These are phyloP conservation scores for Mesitornis unicolor DNA, from an alignment of 2,113 vertebrate species.

Conservation along the genomic window DNA sequence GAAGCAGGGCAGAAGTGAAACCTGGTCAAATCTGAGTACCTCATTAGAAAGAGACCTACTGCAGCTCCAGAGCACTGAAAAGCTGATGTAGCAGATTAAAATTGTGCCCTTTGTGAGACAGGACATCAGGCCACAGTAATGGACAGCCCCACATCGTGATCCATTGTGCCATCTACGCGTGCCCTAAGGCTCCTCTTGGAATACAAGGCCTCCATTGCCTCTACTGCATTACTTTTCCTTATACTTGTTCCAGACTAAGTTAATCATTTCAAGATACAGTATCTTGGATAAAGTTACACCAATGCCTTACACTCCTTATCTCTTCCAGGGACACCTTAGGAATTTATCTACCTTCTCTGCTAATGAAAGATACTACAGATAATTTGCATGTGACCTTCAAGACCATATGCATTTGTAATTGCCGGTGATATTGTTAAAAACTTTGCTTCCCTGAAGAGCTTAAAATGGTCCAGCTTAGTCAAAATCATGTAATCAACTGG, in stretches of 20 bases:
- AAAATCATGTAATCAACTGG: background rate
- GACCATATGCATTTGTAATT: background rate
- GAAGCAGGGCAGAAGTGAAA: background rate
- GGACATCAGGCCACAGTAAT: background rate
- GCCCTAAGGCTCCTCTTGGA: background rate
- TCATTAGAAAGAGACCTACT: background rate
- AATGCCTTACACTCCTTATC: background rate
- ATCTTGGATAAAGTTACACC: background rate
- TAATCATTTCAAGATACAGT: background rate
- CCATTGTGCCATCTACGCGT: background rate
- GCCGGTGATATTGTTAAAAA: background rate
- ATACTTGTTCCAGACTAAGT: background rate
- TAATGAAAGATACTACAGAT: background rate
- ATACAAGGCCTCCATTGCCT: background rate
- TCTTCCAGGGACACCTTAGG: background rate
- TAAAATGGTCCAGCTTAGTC: background rate
- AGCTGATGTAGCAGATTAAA: background rate
- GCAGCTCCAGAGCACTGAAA: background rate
- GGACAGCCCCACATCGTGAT: background rate
- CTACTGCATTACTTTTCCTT: background rate
- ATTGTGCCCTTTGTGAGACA: background rate
- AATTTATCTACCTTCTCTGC: background rate
- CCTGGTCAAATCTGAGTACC: background rate
- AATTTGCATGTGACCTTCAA: background rate
- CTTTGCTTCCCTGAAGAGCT: background rate